Conservation (phyloP, 2,888 invertebrate species). For the Drosophila stalkeri region DNA sequence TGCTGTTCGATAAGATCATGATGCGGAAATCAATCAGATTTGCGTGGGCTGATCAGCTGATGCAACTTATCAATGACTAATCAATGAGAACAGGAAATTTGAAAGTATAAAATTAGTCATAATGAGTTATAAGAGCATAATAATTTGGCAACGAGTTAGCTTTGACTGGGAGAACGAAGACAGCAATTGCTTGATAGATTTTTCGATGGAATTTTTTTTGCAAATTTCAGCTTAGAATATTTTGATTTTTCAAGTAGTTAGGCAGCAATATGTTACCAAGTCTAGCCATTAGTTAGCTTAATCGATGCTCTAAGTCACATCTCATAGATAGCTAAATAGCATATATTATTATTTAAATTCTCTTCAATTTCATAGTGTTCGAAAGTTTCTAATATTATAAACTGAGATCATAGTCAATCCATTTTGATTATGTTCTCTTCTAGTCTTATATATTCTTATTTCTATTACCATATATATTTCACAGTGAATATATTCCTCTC, state of each 20-base stretch:
- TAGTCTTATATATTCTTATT: too few species aligned
- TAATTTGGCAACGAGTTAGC: background rate
- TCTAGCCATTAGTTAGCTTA: background rate
- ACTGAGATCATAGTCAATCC: too few species aligned
- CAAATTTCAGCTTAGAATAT: too few species aligned
- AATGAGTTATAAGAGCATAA: background rate
- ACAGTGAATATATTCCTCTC: background rate
- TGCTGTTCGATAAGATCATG: constrained; percentile 19
- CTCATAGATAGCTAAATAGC: background rate
- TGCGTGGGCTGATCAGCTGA: background rate
- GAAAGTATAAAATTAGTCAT: constrained; percentile 14
- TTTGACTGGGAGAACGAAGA: background rate
- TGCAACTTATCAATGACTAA: constrained; percentile 37
- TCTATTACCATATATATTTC: background rate
- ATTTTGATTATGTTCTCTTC: too few species aligned
- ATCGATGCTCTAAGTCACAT: background rate
- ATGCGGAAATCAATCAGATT: constrained; percentile 66
- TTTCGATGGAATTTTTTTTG: background rate
- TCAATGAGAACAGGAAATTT: constrained; percentile 33
- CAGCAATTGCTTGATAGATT: background rate
- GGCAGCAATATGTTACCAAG: background rate
- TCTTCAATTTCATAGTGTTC: too few species aligned
- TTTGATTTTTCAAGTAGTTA: too few species aligned
- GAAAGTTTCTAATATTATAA: too few species aligned
- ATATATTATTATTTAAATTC: too few species aligned